Percentiles rank a stretch among this genome's conserved stretches.
Evolutionary conservation across 92 coral and sea anemone genomes (phyloP).

Genomic region (Meandrina meandrites): DNA sequence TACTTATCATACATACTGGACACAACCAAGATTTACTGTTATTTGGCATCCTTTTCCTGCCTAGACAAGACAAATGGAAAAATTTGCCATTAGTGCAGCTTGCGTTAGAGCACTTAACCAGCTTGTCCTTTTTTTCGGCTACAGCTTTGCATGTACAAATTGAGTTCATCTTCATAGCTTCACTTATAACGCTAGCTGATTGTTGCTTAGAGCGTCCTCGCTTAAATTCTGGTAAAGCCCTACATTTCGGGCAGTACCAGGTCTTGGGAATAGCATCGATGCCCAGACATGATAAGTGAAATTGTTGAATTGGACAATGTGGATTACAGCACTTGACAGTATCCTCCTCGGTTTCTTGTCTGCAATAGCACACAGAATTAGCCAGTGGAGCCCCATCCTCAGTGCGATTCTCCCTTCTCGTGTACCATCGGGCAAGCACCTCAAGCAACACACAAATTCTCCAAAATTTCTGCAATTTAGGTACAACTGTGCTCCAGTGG

Average conservation of each 20-base stretch:
- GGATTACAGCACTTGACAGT: slow-evolving; percentile 50
- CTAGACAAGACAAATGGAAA: slow-evolving; percentile 74
- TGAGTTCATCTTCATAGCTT: slow-evolving; percentile 56
- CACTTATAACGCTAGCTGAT: slow-evolving; percentile 22
- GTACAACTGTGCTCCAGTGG: slow-evolving; percentile 55
- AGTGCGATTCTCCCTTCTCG: slow-evolving; percentile 48
- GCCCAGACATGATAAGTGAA: slow-evolving; percentile 53
- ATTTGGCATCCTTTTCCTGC: slow-evolving; percentile 70
- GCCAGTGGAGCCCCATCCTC: slow-evolving; percentile 19
- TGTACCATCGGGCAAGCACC: slow-evolving; percentile 66
- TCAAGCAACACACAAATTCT: slow-evolving; percentile 65
- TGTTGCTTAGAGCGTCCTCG: slow-evolving; percentile 42
- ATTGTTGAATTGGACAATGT: slow-evolving; percentile 26
- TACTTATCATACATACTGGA: slow-evolving; percentile 3
- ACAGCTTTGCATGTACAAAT: slow-evolving; percentile 61
- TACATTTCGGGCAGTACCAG: slow-evolving; percentile 72
- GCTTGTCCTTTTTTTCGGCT: slow-evolving; percentile 59
- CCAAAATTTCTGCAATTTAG: slow-evolving; percentile 61
- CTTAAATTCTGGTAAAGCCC: slow-evolving; percentile 57
- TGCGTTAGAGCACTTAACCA: slow-evolving; percentile 64
- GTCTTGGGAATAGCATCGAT: slow-evolving; percentile 49
- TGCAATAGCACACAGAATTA: slow-evolving; percentile 47
- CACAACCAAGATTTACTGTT: slow-evolving; percentile 72
- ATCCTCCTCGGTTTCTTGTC: slow-evolving; percentile 21
- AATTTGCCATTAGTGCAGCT: slow-evolving; percentile 67